Percentiles rank a stretch among this genome's conserved stretches.
Conservation (phyloP, 1,140 invertebrate genomes). For the Ceratosolen fusciceps region DNA sequence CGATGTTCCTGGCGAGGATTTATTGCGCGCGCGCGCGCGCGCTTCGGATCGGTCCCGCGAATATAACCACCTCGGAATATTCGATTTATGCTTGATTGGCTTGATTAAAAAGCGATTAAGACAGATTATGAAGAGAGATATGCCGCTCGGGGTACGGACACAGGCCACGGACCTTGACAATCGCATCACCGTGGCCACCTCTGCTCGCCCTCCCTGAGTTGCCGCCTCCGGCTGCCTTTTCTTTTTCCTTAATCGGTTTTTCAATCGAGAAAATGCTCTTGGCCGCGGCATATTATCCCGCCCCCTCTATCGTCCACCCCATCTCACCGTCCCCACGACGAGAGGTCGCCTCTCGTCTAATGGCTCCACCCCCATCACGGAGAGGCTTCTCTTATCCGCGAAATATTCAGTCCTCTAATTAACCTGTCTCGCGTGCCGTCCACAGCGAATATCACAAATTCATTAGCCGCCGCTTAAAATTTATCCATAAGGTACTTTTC, state of each 20-base stretch:
- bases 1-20: slow-evolving; percentile 25
- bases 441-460: neutral
- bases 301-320: no score
- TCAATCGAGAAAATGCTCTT: neutral
- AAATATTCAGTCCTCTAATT: neutral
- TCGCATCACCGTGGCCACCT: slow-evolving; percentile 3
- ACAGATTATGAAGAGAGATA: slow-evolving; percentile 35
- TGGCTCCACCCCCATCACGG: neutral
- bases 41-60: neutral
- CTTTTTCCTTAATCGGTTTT: slow-evolving; percentile 2
- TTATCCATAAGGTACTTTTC: neutral
- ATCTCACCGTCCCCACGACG: neutral
- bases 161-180: slow-evolving; percentile 15
- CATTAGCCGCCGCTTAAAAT: neutral
- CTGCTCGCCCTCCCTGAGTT: neutral
- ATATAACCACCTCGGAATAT: slow-evolving; percentile 22
- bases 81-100: slow-evolving; percentile 48
- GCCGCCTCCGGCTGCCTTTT: neutral
- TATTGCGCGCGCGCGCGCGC: slow-evolving; percentile 30
- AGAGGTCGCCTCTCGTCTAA: no score
- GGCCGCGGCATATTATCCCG: neutral
- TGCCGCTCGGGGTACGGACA: neutral
- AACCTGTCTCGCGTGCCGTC: neutral
- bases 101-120: slow-evolving; percentile 45
- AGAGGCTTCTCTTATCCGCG: neutral